Percentiles rank a stretch among this genome's conserved stretches.
These are phyloP conservation scores for Bombus balteatus DNA, from an alignment of 1,140 invertebrate species.

Conservation along the genomic window DNA sequence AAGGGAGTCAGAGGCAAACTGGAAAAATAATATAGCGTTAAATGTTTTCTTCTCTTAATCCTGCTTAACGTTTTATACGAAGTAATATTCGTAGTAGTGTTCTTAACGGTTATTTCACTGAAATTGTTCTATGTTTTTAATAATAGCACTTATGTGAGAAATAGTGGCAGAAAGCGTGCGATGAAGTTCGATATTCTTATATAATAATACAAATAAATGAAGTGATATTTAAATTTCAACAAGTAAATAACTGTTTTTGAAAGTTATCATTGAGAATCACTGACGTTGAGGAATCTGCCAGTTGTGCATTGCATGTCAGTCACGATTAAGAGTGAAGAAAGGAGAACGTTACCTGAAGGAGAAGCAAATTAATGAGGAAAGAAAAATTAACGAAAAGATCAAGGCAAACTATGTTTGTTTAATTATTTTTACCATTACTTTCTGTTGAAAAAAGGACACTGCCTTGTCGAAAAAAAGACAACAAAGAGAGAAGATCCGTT, in stretches of 20 bases:
- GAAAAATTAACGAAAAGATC: background rate
- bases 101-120: background rate
- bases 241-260: too few relatives aligned
- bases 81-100: background rate
- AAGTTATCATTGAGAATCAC: background rate
- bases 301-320: background rate
- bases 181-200: too few relatives aligned
- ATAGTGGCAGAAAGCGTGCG: too few relatives aligned
- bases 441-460: background rate
- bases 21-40: background rate
- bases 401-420: background rate
- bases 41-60: background rate
- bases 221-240: too few relatives aligned
- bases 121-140: too few relatives aligned
- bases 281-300: background rate
- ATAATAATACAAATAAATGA: too few relatives aligned
- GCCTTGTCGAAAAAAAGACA: too few relatives aligned
- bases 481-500: background rate
- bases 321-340: background rate
- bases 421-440: background rate
- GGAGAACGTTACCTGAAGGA: background rate
- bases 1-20: background rate
- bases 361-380: background rate
- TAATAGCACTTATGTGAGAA: too few relatives aligned
- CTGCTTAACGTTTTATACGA: background rate